Evolutionary conservation across 2,797 vertebrate genomes (phyloP), one percentile per base, ranked within the genome.

Genomic region (Lates japonicus): DNA sequence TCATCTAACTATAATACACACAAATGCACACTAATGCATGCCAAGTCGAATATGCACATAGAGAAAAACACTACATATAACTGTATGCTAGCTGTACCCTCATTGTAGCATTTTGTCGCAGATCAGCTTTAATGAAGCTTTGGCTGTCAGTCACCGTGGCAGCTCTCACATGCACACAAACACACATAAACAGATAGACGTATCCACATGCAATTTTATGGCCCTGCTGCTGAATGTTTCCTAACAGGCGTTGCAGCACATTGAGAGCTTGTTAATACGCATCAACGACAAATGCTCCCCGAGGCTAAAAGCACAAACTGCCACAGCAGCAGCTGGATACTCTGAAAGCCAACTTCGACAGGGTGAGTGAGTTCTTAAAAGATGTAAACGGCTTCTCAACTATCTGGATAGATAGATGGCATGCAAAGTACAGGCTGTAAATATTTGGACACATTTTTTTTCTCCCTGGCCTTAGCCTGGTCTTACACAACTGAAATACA

Each of bases 221-320:
- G 54, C 59, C 76, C 29, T 55, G 55, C 58, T 63, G 29, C 72
- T 60, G 35, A 77, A 66, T 61, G 63, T 74, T 62, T 70, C 46
- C 72, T n/a, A 42, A 72, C 66, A 78, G 83, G 60, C 37, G 5
- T 51, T 46, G 63, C 75, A 39, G 82, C 77, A 68, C 64, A 82
- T 35, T 70, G 70, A 72, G 11, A 58, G 66, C 68, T 73, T 83
- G 75, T 84, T 85, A 81, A 88, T 75, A 46, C 13, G 19, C 37
- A 74, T 73, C 37, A 68, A 60, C 22, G 31, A 67, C 58, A 76
- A 39, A 14, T n/a, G 39, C 39, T 76, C 68, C 67, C 67, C 0
- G 11, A 74, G 70, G 76, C 70, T 55, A 33, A 68, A 72, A 68
- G 60, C 29, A 16, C 60, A 75, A 66, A 76, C 57, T 33, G 64